Evolutionary conservation across 2,888 invertebrate genomes (phyloP), one percentile per base, ranked within the genome.

Genomic region (Anarsia innoxiella): DNA sequence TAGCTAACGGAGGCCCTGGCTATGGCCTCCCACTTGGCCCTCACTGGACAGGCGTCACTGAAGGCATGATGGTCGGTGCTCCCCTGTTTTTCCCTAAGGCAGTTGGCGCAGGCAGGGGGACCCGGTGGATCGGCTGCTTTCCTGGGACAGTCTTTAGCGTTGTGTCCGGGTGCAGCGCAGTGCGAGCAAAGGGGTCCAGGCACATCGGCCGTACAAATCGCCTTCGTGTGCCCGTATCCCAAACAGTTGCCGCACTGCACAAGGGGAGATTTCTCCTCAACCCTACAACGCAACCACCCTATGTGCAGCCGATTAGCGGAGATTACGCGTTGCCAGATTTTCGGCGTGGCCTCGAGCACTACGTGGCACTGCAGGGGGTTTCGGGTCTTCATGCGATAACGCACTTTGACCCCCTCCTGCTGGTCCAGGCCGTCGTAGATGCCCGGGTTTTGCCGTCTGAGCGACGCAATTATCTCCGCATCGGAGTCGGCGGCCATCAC

Each of bases 101-200:
- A 19, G 19, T 19, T 19, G 4, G 19, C 19, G 8, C 19, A 19
- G 3, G 3, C 8, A 5, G 19, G 19, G 8, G 19, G n/a, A n/a
- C n/a, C n/a, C n/a, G n/a, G n/a, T 13, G 16, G 6, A 2, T 1
- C 16, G 12, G 2, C 5, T 3, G 6, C 1, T 3, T 19, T 19
- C 19, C 19, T 19, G 19, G 19, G 3, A 19, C 19, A 19, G 19
- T 19, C 19, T 19, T 19, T 19, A 19, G 19, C 19, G 10, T 10
- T 3, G 27, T 35, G 35, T 2, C 3, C 14, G n/a, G n/a, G n/a
- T 11, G 14, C 40, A 9, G 23, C 40, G 29, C 36, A 40, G 36
- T 40, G 25, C n/a, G 29, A 9, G 11, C 40, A 40, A n/a, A 12
- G 2, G 3, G 23, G 16, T 19, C 13, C n/a, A 4, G 12, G 9